Evolutionary conservation across 2,113 vertebrate genomes (phyloP).

Genomic region (Scomber colias): DNA sequence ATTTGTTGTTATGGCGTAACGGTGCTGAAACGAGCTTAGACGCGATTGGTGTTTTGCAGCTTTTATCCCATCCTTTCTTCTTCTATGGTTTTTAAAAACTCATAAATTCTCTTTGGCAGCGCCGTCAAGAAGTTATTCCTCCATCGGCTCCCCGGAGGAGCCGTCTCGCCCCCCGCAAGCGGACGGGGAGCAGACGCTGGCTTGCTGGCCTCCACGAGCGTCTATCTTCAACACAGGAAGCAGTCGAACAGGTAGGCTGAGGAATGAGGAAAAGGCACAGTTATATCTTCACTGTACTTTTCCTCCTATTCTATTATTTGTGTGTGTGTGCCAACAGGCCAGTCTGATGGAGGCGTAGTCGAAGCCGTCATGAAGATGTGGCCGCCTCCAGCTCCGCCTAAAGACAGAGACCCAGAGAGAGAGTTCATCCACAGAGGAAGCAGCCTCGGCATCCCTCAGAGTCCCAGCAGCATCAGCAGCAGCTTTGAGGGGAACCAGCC

Average conservation of each 20-base stretch:
- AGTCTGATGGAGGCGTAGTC: conserved; percentile 45
- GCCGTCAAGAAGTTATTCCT: conserved; percentile 2
- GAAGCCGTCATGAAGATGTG: conserved; percentile 85
- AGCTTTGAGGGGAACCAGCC: conserved; percentile 25
- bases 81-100: conserved; percentile 7
- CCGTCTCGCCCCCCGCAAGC: conserved; percentile 29
- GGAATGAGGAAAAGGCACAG: too few species aligned
- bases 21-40: conserved; percentile 13
- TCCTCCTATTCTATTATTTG: not conserved
- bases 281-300: too few species aligned
- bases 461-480: conserved; percentile 10
- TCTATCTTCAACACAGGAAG: conserved; percentile 62
- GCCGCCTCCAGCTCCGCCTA: conserved; percentile 81
- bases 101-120: conserved; percentile 45
- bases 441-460: not conserved
- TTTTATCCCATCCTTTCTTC: not conserved
- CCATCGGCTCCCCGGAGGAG: conserved; percentile 52
- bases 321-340: conserved; percentile 25
- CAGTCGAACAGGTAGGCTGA: conserved; percentile 62
- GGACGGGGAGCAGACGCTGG: conserved; percentile 73
- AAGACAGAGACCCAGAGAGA: conserved; percentile 53
- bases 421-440: conserved; percentile 22
- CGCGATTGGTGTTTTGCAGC: conserved; percentile 4
- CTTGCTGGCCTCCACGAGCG: conserved; percentile 84
- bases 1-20: conserved; percentile 24